phyloP scores from a whole-genome alignment of 2,797 vertebrate species.

The Enteromius thamalakanensis region DNA sequence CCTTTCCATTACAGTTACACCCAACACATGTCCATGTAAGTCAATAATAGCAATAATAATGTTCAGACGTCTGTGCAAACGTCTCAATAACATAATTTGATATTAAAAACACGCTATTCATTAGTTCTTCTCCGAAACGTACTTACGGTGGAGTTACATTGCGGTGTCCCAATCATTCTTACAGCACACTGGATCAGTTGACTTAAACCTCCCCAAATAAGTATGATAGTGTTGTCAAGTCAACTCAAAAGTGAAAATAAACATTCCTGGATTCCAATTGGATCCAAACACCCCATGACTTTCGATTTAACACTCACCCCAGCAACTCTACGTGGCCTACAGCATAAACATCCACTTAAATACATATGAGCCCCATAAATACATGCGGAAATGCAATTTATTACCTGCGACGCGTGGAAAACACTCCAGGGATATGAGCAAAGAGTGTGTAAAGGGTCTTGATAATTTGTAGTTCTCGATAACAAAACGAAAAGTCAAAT shows the following conservation, averaged over 20 bases:
- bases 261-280: conserved; percentile 65
- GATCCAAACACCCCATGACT: conserved; percentile 68
- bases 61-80: neutral
- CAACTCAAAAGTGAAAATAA: conserved; percentile 90
- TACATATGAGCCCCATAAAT: conserved; percentile 55
- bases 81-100: neutral
- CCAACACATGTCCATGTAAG: neutral
- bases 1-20: conserved; percentile 1
- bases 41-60: conserved; percentile 1
- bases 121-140: neutral
- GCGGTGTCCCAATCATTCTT: conserved; percentile 21
- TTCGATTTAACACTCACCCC: conserved; percentile 66
- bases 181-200: neutral
- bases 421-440: conserved; percentile 23
- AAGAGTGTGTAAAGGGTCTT: conserved; percentile 10
- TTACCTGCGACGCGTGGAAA: conserved; percentile 61
- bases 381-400: conserved; percentile 57
- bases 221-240: conserved; percentile 55
- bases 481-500: conserved; percentile 85
- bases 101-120: neutral
- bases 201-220: conserved; percentile 44
- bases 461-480: conserved; percentile 63
- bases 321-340: conserved; percentile 13
- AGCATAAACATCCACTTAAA: conserved; percentile 47
- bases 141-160: conserved; percentile 9